Base-by-base conservation (phyloP, 2,113 vertebrate genomes). In the Percina caprodes region DNA sequence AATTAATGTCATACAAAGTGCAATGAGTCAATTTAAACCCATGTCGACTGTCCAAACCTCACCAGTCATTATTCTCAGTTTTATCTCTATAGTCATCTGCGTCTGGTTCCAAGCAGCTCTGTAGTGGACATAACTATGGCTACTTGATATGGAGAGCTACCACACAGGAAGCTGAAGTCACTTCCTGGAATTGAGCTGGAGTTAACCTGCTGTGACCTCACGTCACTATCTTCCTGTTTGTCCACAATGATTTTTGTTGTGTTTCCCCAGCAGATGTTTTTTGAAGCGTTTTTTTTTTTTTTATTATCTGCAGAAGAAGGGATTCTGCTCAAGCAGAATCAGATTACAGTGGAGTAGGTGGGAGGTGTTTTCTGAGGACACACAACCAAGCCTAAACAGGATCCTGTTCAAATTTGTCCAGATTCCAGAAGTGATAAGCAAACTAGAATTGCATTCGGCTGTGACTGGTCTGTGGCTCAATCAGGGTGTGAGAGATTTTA, bases 101-200 rank as follows among this genome's bases (percentile, higher is more conserved):
- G 33, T 52, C 19, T 56, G 66, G 3, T 49, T 80, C 21, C 35
- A 33, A 30, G 66, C 48, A 10, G 54, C 63, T 61, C 23, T 69
- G 33, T 35, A 2, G 42, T 26, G 52, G 71, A 42, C 15, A 1
- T 30, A 80, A 86, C 76, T 82, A 56, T 75, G 80, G 67, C 73
- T 51, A 75, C 74, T 63, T 68, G 39, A 77, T 68, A 46, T 80
- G 55, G 71, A 69, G 69, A 79, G 79, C 69, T 72, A 30, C 77
- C 77, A 19, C 59, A 67, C 88, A 93, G 95, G 94, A 95, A 94
- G 85, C 74, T 91, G 84, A 85, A 79, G 78, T 93, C 90, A 94
- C 86, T 87, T 94, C 94, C 94, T 92, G 74, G 80, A 83, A 93
- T 94, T 93, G 84, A 94, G 77, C 61, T 84, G 73, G 77, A 16